Conservation (phyloP, 2,797 vertebrate genomes). For the Takifugu ocellatus region DNA sequence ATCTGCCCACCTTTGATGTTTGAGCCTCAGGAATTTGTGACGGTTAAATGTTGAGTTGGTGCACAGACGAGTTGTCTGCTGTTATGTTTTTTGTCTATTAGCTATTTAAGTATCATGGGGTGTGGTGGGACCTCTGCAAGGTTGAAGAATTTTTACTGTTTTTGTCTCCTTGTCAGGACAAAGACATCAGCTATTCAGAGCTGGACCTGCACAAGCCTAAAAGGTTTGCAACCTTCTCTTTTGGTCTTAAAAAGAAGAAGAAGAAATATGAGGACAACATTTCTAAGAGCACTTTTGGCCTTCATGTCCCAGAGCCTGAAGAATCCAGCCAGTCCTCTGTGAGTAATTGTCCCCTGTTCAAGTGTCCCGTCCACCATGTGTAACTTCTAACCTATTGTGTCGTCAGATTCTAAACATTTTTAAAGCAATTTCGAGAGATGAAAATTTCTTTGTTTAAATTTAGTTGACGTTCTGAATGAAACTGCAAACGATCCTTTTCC, state of each 20-base stretch:
- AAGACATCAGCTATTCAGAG: conserved; percentile 63
- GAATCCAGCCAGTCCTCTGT: conserved; percentile 26
- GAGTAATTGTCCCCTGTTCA: background rate
- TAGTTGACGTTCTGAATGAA: background rate
- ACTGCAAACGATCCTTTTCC: conserved; percentile 6
- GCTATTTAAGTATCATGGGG: no score
- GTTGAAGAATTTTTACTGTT: background rate
- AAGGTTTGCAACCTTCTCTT: conserved; percentile 50
- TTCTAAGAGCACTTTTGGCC: conserved; percentile 53
- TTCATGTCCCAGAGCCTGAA: conserved; percentile 12
- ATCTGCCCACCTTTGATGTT: no score
- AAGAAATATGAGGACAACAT: conserved; percentile 36
- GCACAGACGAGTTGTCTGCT: no score
- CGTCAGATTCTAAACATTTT: no score
- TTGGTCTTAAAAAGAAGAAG: conserved; percentile 55
- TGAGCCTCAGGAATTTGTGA: no score
- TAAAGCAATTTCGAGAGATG: no score
- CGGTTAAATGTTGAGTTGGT: no score
- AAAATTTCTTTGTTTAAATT: no score
- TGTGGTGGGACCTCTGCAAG: no score
- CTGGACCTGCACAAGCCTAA: conserved; percentile 58
- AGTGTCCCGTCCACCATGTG: background rate
- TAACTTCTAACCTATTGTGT: background rate
- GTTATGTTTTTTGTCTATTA: no score
- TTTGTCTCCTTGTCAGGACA: conserved; percentile 33